Evolutionary conservation across 2,888 invertebrate species (phyloP).

Genomic region (Noctua janthina): DNA sequence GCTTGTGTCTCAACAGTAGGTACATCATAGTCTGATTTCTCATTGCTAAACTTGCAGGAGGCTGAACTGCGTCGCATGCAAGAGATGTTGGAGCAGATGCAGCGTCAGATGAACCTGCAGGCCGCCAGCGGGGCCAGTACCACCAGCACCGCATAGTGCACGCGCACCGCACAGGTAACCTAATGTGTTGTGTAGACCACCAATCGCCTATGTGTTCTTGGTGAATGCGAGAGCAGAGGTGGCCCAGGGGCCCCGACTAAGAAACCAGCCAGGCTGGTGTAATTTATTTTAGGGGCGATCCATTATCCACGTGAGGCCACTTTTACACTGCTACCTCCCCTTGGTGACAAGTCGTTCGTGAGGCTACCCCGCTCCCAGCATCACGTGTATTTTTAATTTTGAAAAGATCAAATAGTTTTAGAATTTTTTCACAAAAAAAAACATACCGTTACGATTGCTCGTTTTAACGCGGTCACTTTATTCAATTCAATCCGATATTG

Average conservation of each 20-base stretch:
- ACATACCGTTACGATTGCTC: neutral
- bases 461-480: neutral
- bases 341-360: neutral
- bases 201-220: neutral
- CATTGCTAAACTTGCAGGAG: conserved; percentile 88
- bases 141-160: conserved; percentile 85
- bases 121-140: conserved; percentile 79
- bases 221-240: neutral
- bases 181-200: neutral
- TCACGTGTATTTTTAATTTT: neutral
- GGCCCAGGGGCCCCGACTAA: neutral
- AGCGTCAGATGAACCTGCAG: conserved; percentile 97
- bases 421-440: too few relatives aligned
- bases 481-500: neutral
- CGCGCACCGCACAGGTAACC: conserved; percentile 77
- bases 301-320: neutral
- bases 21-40: neutral
- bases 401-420: neutral
- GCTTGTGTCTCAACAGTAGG: neutral
- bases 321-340: neutral
- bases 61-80: conserved; percentile 98
- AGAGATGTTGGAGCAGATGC: conserved; percentile 98
- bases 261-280: neutral
- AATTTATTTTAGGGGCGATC: neutral
- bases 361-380: neutral